These are phyloP conservation scores for Xiphydria camelus DNA, from an alignment of 2,888 invertebrate genomes.

Conservation along the genomic window DNA sequence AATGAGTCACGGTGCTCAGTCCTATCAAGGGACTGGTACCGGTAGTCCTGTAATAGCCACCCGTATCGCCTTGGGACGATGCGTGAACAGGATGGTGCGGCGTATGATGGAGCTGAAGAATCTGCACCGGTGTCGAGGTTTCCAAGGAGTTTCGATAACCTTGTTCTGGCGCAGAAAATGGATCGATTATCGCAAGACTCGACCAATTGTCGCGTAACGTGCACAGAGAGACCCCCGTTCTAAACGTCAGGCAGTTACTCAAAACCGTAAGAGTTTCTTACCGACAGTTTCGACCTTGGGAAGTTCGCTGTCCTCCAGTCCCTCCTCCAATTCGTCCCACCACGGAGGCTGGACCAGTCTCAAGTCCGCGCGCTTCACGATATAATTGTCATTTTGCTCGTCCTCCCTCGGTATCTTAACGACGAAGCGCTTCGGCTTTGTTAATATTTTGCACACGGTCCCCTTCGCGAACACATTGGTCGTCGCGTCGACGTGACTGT, in stretches of 20 bases:
- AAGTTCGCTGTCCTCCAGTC: slow-evolving; percentile 55
- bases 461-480: slow-evolving; percentile 85
- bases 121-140: slow-evolving; percentile 44
- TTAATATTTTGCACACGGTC: slow-evolving; percentile 71
- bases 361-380: slow-evolving; percentile 87
- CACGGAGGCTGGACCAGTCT: slow-evolving; percentile 91
- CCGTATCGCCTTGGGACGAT: slow-evolving; percentile 43
- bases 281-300: slow-evolving; percentile 49
- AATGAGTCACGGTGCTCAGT: slow-evolving; percentile 58
- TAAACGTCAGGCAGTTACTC: no score
- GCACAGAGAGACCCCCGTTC: no score
- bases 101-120: slow-evolving; percentile 46
- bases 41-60: slow-evolving; percentile 62
- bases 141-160: slow-evolving; percentile 51
- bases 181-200: no score
- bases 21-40: slow-evolving; percentile 65
- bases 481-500: slow-evolving; percentile 63
- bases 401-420: slow-evolving; percentile 64
- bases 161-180: slow-evolving; percentile 35
- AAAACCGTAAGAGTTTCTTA: slow-evolving; percentile 25
- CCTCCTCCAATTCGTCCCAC: slow-evolving; percentile 90
- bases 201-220: no score
- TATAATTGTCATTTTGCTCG: slow-evolving; percentile 61
- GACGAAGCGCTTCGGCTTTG: slow-evolving; percentile 70
- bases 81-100: slow-evolving; percentile 45